Evolutionary conservation across 2,888 invertebrate genomes (phyloP), one percentile per base, ranked within the genome.

Genomic region (Cerastis rubricosa): DNA sequence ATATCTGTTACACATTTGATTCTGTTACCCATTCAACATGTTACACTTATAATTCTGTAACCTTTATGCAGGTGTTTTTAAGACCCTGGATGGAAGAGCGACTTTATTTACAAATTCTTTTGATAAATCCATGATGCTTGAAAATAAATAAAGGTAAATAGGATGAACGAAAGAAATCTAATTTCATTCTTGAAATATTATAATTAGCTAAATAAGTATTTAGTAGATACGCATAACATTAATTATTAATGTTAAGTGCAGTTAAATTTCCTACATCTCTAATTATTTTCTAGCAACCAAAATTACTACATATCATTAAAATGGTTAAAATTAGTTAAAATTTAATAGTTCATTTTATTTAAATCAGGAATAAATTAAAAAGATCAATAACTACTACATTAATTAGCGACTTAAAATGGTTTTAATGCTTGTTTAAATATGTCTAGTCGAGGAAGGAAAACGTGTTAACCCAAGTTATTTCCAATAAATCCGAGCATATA

Each of bases 61-160:
- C n/a, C n/a, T n/a, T n/a, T n/a, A n/a, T n/a, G n/a, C n/a, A n/a
- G n/a, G n/a, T n/a, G n/a, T n/a, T n/a, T n/a, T n/a, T n/a, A n/a
- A n/a, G n/a, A n/a, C n/a, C n/a, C n/a, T n/a, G n/a, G n/a, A n/a
- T n/a, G n/a, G n/a, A n/a, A n/a, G n/a, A n/a, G n/a, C 80, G 86
- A 84, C 84, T 91, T 90, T 92, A 94, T 94, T 94, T 92, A 93
- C 92, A 92, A 93, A 91, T 93, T 94, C 93, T 92, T 91, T 89
- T 88, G 86, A 87, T 86, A 86, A 91, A 90, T 88, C 84, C 81
- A 82, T 84, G 80, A 80, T 87, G 88, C 84, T 85, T 84, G 83
- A 86, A 90, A 89, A 76, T 22, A 9, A 40, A 12, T n/a, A 64
- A 43, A 64, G n/a, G n/a, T 59, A 61, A 77, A 74, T 74, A 69